Evolutionary conservation across 2,888 invertebrate species (phyloP).

Genomic region (Drosophila maculinotata): DNA sequence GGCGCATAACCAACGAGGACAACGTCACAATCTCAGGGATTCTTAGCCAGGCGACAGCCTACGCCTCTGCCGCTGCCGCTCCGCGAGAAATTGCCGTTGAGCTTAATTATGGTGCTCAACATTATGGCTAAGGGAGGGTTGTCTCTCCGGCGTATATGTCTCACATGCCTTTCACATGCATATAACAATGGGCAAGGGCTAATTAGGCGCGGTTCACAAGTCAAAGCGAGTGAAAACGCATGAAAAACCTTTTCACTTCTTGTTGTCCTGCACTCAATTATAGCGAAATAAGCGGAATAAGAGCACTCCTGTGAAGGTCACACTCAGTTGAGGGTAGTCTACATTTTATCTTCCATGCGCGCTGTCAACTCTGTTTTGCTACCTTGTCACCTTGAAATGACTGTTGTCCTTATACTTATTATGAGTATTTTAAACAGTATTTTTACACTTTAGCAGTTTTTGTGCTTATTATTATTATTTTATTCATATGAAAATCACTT

Average conservation of each 20-base stretch:
- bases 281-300: conserved; percentile 35
- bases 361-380: conserved; percentile 12
- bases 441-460: too few relatives aligned
- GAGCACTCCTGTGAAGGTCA: conserved; percentile 42
- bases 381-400: conserved; percentile 12
- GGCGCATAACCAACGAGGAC: conserved; percentile 52
- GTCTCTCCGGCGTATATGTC: conserved; percentile 11
- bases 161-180: conserved; percentile 12
- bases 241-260: conserved; percentile 24
- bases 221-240: conserved; percentile 58
- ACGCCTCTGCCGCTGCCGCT: not conserved
- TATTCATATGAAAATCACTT: too few relatives aligned
- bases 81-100: too few relatives aligned
- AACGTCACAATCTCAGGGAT: conserved; percentile 30
- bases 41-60: conserved; percentile 24
- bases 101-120: conserved; percentile 68
- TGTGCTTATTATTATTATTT: too few relatives aligned
- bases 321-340: conserved; percentile 4
- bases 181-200: conserved; percentile 69
- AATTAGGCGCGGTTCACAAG: conserved; percentile 70
- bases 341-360: too few relatives aligned
- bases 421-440: not conserved
- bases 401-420: not conserved
- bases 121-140: conserved; percentile 15
- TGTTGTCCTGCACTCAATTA: conserved; percentile 53